Conservation (phyloP, 2,888 invertebrate species). For the Eupithecia subumbrata region DNA sequence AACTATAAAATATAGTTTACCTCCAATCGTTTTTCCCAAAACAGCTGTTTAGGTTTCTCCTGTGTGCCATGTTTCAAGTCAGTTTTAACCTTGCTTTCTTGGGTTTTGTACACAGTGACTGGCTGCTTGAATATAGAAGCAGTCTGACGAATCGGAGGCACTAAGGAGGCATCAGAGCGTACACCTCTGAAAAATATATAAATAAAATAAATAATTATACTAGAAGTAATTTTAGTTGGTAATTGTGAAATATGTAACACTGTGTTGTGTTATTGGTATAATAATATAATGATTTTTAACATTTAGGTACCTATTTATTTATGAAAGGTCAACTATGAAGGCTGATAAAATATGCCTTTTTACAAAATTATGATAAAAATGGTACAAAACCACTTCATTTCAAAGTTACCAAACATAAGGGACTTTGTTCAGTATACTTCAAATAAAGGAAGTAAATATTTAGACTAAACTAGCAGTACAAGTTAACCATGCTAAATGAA, state of each 20-base stretch:
- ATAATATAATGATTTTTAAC: too few relatives aligned
- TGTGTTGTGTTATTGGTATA: not conserved
- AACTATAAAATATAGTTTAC: constrained; percentile 50
- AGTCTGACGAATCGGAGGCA: constrained; percentile 98
- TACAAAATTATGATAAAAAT: not conserved
- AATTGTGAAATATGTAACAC: not conserved
- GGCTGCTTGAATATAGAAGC: constrained; percentile 99
- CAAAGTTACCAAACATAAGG: not conserved
- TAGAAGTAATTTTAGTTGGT: not conserved
- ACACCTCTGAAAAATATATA: constrained; percentile 84
- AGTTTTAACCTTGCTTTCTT: constrained; percentile 94
- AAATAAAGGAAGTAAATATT: not conserved
- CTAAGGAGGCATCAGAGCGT: constrained; percentile 94
- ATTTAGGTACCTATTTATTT: not conserved
- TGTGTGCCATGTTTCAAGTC: constrained; percentile 96
- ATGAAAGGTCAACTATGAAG: not conserved
- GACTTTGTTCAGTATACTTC: not conserved
- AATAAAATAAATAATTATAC: not conserved
- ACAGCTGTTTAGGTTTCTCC: constrained; percentile 95
- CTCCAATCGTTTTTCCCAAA: constrained; percentile 92
- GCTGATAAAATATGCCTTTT: not conserved
- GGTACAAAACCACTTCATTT: not conserved
- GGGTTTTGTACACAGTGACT: constrained; percentile 96
- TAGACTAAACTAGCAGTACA: not conserved
- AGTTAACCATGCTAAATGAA: constrained; percentile 40